These are phyloP conservation scores for Nothoprocta pentlandii DNA, from an alignment of 2,113 vertebrate species.

Conservation along the genomic window DNA sequence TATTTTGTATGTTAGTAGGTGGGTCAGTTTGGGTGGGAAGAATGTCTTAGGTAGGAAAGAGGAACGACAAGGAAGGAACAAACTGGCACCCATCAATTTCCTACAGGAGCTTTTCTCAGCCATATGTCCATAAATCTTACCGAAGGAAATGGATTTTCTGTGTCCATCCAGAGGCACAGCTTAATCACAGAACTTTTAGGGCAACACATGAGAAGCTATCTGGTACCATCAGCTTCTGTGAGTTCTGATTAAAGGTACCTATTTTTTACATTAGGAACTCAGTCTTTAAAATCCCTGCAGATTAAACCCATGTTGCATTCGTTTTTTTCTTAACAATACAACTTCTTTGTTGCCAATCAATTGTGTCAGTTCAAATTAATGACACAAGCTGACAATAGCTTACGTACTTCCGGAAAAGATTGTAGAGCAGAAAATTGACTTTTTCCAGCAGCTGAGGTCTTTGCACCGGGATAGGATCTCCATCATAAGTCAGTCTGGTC, in stretches of 20 bases:
- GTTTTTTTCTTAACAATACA: background rate
- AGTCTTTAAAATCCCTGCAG: background rate
- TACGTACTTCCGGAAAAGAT: slow-evolving; percentile 91
- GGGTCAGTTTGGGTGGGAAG: background rate
- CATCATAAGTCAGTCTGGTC: slow-evolving; percentile 92
- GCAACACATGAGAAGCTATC: background rate
- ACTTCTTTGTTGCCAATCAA: background rate
- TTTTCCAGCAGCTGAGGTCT: slow-evolving; percentile 90
- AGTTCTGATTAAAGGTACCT: background rate
- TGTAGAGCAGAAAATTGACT: slow-evolving; percentile 90
- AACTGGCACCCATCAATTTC: background rate
- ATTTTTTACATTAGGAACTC: background rate
- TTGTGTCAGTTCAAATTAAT: background rate
- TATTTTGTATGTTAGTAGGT: background rate
- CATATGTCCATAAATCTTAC: background rate
- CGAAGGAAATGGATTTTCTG: background rate
- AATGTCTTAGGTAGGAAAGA: background rate
- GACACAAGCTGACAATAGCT: background rate
- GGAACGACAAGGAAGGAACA: background rate
- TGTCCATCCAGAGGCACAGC: background rate
- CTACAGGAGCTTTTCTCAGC: background rate
- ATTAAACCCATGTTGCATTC: background rate
- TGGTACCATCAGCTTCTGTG: background rate
- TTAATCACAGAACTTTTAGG: background rate
- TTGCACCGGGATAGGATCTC: slow-evolving; percentile 92